Base-by-base conservation (phyloP, 1,140 invertebrate species). In the Zaprionus kolodkinae region DNA sequence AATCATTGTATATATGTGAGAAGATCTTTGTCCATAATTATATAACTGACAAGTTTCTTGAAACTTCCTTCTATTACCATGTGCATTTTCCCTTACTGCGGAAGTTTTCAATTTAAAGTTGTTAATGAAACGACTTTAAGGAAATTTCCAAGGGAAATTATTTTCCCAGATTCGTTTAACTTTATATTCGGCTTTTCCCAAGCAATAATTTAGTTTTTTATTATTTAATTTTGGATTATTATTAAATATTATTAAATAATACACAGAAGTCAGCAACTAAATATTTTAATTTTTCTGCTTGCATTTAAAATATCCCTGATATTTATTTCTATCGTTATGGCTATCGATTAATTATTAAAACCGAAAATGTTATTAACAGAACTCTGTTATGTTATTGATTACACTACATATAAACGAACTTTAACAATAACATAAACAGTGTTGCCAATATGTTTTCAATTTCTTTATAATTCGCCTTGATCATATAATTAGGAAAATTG, bases 11-110 rank as follows among this genome's bases (percentile, higher is more conserved):
- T 9, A 3, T 9, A 11, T 9, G 10, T 9, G 6, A 4, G 65
- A 66, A 4, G 65, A 66, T 52, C 76, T 63, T 68, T 48, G 40
- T 54, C 33, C 60, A 64, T 71, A 87, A 87, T 87, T 83, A 80
- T 73, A 25, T n/a, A 61, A 21, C 48, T 62, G 35, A 54, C 64
- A 59, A 45, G 54, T 73, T 52, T 48, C 27, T 9, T 35, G 43
- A 45, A 30, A 10, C 36, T 4, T 62, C 38, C 6, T 15, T 10
- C 7, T 48, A 17, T 48, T 17, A 21, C 45, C 15, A 21, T 11
- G 17, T 48, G 15, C 45, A 21, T 21, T 21, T 1, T 21, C 21
- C 21, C 21, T 21, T 2, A 30, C 27, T 30, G 27, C 27, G 27
- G 6, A 30, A 30, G 27, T 30, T 30, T 30, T 30, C 2, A 15